Conservation (phyloP, 2,797 vertebrate genomes). For the Sebastes trivittatus region DNA sequence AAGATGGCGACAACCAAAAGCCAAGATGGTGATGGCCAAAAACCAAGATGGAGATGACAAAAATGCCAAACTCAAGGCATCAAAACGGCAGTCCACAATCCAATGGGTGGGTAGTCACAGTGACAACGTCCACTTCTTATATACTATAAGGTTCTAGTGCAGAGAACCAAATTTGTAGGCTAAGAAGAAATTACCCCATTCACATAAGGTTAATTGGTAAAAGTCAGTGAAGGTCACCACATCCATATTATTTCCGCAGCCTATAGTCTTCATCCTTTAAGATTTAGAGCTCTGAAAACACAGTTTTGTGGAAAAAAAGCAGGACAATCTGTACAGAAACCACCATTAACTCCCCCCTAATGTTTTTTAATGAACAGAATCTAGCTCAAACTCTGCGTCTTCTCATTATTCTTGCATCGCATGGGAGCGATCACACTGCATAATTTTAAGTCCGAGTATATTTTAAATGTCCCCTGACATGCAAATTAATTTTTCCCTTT, state of each 20-base stretch:
- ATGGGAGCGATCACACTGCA: conserved; percentile 34
- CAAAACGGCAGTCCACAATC: neutral
- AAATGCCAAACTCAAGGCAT: no score
- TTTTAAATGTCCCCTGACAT: conserved; percentile 40
- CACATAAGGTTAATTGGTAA: neutral
- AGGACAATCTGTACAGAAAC: conserved; percentile 8
- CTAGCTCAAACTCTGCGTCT: conserved; percentile 30
- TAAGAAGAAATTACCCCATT: neutral
- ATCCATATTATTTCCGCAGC: conserved; percentile 1
- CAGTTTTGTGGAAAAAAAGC: neutral
- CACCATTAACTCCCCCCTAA: conserved; percentile 1
- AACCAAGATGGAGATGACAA: no score
- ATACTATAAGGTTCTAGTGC: neutral
- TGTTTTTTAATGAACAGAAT: conserved; percentile 51
- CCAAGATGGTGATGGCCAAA: no score
- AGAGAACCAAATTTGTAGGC: neutral
- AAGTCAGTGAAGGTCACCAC: conserved; percentile 2
- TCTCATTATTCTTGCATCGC: conserved; percentile 56
- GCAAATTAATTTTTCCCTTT: conserved; percentile 14
- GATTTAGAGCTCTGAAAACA: neutral
- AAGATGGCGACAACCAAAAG: no score
- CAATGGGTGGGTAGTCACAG: neutral
- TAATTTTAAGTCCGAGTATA: conserved; percentile 24
- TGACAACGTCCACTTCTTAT: no score
- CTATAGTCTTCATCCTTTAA: neutral